Conservation (phyloP, 1,140 invertebrate species). For the Pristionchus pacificus region DNA sequence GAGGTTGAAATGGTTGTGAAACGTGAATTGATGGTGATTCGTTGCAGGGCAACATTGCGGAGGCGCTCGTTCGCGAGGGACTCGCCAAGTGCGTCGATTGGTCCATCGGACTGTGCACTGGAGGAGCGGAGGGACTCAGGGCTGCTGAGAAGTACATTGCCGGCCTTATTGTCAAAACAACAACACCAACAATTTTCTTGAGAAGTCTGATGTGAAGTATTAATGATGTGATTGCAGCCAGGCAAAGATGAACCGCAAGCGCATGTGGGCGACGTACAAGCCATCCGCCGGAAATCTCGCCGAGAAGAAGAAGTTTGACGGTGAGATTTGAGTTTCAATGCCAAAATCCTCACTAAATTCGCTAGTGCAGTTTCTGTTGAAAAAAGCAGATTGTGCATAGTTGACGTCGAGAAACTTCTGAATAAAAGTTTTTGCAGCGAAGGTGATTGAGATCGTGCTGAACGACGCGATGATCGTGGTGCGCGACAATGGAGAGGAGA, state of each 20-base stretch:
- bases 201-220: neutral
- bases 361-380: conserved; percentile 80
- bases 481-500: conserved; percentile 70
- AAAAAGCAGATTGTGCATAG: no score
- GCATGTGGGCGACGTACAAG: conserved; percentile 81
- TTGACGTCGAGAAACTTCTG: no score
- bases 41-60: conserved; percentile 95
- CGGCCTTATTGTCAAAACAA: no score
- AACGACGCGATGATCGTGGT: conserved; percentile 86
- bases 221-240: conserved; percentile 46
- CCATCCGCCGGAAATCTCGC: conserved; percentile 37
- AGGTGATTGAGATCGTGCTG: conserved; percentile 79
- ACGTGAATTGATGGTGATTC: no score
- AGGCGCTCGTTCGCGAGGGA: conserved; percentile 80
- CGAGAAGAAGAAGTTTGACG: conserved; percentile 26
- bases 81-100: conserved; percentile 95
- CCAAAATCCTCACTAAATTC: conserved; percentile 75
- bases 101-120: conserved; percentile 74
- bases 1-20: no score
- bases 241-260: conserved; percentile 79
- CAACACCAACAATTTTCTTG: conserved; percentile 6
- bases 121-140: conserved; percentile 75
- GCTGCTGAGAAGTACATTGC: conserved; percentile 71
- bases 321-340: conserved; percentile 56
- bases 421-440: conserved; percentile 35